phyloP scores from a whole-genome alignment of 2,888 invertebrate genomes.

The Incurvaria masculella region DNA sequence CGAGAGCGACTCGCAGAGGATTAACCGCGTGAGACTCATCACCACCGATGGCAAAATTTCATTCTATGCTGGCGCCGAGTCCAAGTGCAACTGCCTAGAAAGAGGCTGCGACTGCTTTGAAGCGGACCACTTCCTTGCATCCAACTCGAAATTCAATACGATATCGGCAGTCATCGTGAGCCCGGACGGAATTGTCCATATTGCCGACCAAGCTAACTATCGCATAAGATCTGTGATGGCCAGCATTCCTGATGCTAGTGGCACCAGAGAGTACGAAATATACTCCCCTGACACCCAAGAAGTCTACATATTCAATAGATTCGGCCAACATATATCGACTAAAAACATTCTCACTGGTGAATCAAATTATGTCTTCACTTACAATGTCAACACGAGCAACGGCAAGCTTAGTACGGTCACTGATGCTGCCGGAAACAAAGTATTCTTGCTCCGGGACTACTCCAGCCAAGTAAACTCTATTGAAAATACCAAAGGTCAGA shows the following conservation, averaged over 20 bases:
- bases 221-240: constrained; percentile 86
- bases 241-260: constrained; percentile 83
- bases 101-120: constrained; percentile 91
- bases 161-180: constrained; percentile 91
- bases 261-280: constrained; percentile 86
- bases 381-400: constrained; percentile 95
- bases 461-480: constrained; percentile 90
- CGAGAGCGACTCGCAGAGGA: constrained; percentile 93
- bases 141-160: constrained; percentile 91
- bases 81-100: constrained; percentile 90
- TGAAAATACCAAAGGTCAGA: constrained; percentile 91
- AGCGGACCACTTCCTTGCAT: constrained; percentile 86
- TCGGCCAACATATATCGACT: constrained; percentile 93
- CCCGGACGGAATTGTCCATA: constrained; percentile 91
- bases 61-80: constrained; percentile 92
- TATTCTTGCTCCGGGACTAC: constrained; percentile 78
- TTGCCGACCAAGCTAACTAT: constrained; percentile 93
- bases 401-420: constrained; percentile 93
- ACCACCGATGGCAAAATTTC: constrained; percentile 92
- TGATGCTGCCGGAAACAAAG: constrained; percentile 89
- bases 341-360: constrained; percentile 94
- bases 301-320: constrained; percentile 88
- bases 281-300: constrained; percentile 95
- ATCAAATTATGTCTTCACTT: constrained; percentile 89
- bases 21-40: constrained; percentile 87